These are phyloP conservation scores for Drosophila burlai DNA, from an alignment of 1,140 invertebrate species.

Conservation along the genomic window DNA sequence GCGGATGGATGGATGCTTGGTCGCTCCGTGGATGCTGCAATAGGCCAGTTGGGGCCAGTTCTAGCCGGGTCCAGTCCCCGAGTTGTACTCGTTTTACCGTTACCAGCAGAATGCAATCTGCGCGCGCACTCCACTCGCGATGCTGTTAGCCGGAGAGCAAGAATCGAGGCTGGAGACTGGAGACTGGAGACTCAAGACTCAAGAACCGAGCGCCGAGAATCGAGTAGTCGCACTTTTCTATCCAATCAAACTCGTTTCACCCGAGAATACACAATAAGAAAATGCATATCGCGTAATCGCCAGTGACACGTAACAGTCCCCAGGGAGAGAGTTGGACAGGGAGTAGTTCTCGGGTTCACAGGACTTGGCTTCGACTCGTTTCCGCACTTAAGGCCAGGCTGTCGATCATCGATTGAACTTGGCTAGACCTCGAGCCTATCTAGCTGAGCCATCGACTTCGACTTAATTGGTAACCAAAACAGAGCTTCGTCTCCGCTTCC, in stretches of 20 bases:
- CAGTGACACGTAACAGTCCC: conserved; percentile 63
- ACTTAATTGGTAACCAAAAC: conserved; percentile 30
- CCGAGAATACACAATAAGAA: conserved; percentile 65
- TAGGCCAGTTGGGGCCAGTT: conserved; percentile 67
- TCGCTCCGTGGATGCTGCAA: conserved; percentile 50
- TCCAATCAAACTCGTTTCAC: conserved; percentile 76
- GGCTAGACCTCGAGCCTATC: conserved; percentile 63
- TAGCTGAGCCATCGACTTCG: conserved; percentile 68
- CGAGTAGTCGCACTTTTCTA: conserved; percentile 64
- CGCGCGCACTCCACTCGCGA: conserved; percentile 67
- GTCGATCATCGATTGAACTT: conserved; percentile 58
- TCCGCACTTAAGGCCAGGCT: conserved; percentile 24
- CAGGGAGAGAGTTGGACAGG: conserved; percentile 1
- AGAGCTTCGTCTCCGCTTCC: not conserved
- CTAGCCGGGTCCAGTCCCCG: conserved; percentile 59
- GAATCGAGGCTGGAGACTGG: not conserved
- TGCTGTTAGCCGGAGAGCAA: conserved; percentile 54
- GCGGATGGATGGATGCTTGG: conserved; percentile 68
- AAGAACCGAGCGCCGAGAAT: conserved; percentile 12
- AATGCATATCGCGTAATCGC: conserved; percentile 72
- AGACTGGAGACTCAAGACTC: not conserved
- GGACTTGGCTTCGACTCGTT: not conserved
- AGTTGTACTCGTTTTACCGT: conserved; percentile 79
- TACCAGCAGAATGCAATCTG: conserved; percentile 75
- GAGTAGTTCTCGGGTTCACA: conserved; percentile 1